Evolutionary conservation across 2,113 vertebrate genomes (phyloP).

Genomic region (Anas platyrhynchos): DNA sequence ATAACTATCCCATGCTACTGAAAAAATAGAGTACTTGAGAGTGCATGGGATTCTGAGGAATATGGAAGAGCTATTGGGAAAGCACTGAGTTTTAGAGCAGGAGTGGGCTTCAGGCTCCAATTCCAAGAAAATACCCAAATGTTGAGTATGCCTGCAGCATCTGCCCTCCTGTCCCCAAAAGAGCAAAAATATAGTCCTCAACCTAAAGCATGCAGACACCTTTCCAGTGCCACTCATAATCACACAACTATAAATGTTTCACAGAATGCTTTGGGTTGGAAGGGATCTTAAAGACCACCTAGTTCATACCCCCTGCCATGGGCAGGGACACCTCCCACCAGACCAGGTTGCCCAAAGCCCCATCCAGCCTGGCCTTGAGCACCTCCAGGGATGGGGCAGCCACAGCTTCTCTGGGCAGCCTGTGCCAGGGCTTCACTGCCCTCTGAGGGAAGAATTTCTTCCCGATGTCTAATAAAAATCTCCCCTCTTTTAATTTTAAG

Average conservation of each 20-base stretch:
- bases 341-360: too few relatives aligned
- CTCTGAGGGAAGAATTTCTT: too few relatives aligned
- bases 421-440: too few relatives aligned
- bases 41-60: background rate
- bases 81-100: background rate
- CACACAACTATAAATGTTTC: background rate
- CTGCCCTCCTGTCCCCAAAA: fast-evolving
- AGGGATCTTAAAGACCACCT: too few relatives aligned
- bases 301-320: too few relatives aligned
- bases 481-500: too few relatives aligned
- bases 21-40: background rate
- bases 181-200: background rate
- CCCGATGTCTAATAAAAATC: too few relatives aligned
- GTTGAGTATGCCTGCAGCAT: background rate
- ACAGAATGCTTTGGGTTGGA: too few relatives aligned
- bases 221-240: background rate
- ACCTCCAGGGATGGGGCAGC: too few relatives aligned
- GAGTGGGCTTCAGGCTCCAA: background rate
- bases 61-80: background rate
- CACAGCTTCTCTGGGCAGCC: too few relatives aligned
- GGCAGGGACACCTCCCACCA: too few relatives aligned
- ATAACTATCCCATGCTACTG: background rate
- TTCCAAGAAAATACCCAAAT: background rate
- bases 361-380: too few relatives aligned
- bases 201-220: background rate